Evolutionary conservation across 1,140 invertebrate genomes (phyloP).

Genomic region (Diorhabda carinulata): DNA sequence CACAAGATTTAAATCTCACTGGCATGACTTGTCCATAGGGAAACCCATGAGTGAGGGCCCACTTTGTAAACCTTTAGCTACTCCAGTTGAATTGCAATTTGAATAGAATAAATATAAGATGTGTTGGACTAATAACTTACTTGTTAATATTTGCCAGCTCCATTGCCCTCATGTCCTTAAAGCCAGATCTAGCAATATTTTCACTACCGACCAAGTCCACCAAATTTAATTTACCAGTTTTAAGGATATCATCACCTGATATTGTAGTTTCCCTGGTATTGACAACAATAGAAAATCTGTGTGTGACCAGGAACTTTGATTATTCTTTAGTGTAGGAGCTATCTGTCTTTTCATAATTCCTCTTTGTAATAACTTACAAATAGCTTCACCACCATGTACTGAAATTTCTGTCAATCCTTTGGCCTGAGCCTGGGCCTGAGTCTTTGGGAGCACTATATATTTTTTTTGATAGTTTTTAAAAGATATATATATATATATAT

Average conservation of each 20-base stretch:
- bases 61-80: no score
- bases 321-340: constrained; percentile 92
- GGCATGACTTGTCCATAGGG: no score
- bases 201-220: constrained; percentile 97
- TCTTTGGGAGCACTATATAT: no score
- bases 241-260: constrained; percentile 88
- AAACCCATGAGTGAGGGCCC: no score
- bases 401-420: constrained; percentile 90
- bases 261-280: constrained; percentile 87
- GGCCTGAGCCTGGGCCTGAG: no score
- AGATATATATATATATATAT: no score
- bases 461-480: no score
- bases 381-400: constrained; percentile 86
- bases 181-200: constrained; percentile 91
- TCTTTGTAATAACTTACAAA: constrained; percentile 81
- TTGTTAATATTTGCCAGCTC: constrained; percentile 96
- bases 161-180: constrained; percentile 81
- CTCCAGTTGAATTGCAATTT: no score
- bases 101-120: no score
- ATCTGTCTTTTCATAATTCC: constrained; percentile 87
- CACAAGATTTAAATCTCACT: no score
- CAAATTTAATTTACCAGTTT: constrained; percentile 94
- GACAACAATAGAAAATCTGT: constrained; percentile 92
- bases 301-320: constrained; percentile 90
- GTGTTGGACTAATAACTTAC: neutral